Percentiles rank a stretch among this genome's conserved stretches.
Conservation (phyloP, 2,888 invertebrate species). For the Arctia plantaginis region DNA sequence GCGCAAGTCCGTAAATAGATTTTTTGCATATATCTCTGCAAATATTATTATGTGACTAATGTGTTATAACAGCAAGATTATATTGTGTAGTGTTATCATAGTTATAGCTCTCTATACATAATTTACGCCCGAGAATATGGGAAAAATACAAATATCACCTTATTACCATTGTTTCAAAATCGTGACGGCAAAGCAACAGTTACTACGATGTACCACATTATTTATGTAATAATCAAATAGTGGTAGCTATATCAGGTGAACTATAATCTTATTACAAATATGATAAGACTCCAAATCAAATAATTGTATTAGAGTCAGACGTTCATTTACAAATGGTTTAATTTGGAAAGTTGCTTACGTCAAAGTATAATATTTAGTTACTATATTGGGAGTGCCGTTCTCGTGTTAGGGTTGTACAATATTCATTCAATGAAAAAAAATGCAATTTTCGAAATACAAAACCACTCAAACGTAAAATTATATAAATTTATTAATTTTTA, state of each 20-base stretch:
- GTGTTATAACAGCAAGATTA: no score
- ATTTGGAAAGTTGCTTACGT: background rate
- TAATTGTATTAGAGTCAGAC: background rate
- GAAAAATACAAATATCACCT: background rate
- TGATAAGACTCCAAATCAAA: slow-evolving; percentile 2
- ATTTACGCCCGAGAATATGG: background rate
- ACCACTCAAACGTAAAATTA: no score
- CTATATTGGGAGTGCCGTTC: background rate
- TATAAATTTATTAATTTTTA: no score
- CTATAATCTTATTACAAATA: background rate
- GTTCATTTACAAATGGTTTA: background rate
- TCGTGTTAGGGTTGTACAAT: background rate
- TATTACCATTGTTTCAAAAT: background rate
- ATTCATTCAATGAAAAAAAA: background rate
- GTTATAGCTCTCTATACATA: no score
- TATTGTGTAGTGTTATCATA: no score
- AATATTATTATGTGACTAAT: no score
- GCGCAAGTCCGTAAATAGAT: no score
- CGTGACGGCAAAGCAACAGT: background rate
- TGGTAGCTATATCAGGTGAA: background rate
- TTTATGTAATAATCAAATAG: background rate
- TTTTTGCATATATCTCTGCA: no score
- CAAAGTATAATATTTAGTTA: background rate
- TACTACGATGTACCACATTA: background rate
- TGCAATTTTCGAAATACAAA: no score